phyloP scores from a whole-genome alignment of 2,888 invertebrate genomes.

The Zeuzera pyrina region DNA sequence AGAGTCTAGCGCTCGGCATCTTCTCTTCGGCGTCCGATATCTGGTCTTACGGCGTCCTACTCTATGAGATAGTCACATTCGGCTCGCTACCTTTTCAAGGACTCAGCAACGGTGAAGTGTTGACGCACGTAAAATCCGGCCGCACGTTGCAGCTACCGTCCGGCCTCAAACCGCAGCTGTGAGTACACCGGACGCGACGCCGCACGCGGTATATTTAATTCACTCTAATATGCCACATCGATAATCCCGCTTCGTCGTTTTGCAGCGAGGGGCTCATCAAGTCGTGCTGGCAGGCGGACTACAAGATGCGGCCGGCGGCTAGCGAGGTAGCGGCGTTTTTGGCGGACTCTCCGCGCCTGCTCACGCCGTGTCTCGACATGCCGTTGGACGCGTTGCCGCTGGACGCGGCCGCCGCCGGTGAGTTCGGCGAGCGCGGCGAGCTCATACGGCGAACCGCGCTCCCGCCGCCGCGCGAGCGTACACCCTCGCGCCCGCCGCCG shows the following conservation, averaged over 20 bases:
- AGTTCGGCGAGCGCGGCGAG: too few species aligned
- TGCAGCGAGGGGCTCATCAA: conserved; percentile 81
- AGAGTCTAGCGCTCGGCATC: conserved; percentile 85
- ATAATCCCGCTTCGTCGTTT: conserved; percentile 8
- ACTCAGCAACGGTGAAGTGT: conserved; percentile 86
- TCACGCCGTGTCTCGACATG: conserved; percentile 85
- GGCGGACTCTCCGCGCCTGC: conserved; percentile 81
- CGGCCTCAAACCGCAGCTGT: conserved; percentile 86
- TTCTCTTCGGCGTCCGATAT: conserved; percentile 91
- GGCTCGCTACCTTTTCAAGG: conserved; percentile 94
- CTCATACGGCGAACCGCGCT: conserved; percentile 15
- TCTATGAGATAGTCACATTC: conserved; percentile 92
- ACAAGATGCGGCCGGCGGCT: conserved; percentile 81
- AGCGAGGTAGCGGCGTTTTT: conserved; percentile 87
- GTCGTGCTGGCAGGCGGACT: conserved; percentile 84
- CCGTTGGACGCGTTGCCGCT: conserved; percentile 82
- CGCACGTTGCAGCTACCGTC: conserved; percentile 81
- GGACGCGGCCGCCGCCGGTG: conserved; percentile 68
- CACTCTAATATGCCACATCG: neutral
- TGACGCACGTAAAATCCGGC: conserved; percentile 85
- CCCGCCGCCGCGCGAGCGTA: conserved; percentile 26
- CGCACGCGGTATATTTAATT: neutral
- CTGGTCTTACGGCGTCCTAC: conserved; percentile 91
- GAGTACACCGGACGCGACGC: conserved; percentile 53
- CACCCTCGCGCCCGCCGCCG: neutral